phyloP scores from a whole-genome alignment of 2,113 vertebrate genomes.

The Vulpes lagopus region DNA sequence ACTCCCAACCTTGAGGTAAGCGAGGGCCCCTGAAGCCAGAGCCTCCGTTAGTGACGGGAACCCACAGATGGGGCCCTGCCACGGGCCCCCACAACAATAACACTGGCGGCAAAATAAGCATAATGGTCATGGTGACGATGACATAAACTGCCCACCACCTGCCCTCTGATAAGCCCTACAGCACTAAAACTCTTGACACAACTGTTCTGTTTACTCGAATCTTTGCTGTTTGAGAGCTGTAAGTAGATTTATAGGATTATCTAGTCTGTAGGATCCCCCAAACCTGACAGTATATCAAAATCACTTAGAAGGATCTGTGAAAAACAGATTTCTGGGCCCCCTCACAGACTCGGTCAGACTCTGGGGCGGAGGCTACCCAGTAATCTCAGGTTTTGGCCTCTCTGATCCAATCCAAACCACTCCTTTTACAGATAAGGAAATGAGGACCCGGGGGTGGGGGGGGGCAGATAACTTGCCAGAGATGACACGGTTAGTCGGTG shows the following conservation, averaged over 20 bases:
- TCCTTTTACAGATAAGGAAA: slow-evolving; percentile 41
- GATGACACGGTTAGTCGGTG: not conserved
- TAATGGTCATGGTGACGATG: not conserved
- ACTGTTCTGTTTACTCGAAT: not conserved
- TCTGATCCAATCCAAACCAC: not conserved
- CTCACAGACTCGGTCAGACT: not conserved
- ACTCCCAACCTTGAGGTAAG: not conserved
- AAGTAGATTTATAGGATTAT: slow-evolving; percentile 10
- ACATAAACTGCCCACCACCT: not conserved
- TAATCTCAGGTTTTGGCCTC: not conserved
- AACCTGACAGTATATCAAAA: not conserved
- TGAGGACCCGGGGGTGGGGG: not conserved
- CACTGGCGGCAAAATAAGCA: not conserved
- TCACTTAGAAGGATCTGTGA: not conserved
- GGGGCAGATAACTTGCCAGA: not conserved
- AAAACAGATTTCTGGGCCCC: not conserved
- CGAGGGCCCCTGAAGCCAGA: not conserved
- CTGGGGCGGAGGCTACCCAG: not conserved
- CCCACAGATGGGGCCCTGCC: not conserved
- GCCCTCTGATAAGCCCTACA: not conserved
- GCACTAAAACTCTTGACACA: not conserved
- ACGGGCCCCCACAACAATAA: not conserved
- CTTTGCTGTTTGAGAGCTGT: slow-evolving; percentile 6
- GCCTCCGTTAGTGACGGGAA: not conserved
- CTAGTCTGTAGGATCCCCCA: not conserved